Conservation (phyloP, 2,113 vertebrate species). For the Rhipidura dahli region DNA sequence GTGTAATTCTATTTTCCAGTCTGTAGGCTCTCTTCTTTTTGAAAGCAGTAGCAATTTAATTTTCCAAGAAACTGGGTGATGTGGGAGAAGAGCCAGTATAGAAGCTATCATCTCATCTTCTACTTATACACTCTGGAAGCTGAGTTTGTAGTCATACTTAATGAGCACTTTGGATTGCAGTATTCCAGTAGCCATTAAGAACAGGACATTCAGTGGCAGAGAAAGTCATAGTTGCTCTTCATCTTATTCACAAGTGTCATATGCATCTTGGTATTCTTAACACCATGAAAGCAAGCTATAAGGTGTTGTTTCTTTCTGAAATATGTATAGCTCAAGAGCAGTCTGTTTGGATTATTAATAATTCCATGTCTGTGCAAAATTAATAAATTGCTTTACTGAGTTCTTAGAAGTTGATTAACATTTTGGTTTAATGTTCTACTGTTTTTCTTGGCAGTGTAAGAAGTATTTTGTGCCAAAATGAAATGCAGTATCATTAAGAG, state of each 20-base stretch:
- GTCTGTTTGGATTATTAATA: background rate
- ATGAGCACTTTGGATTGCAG: rapidly evolving
- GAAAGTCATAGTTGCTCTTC: background rate
- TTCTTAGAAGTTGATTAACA: background rate
- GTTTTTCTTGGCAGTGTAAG: background rate
- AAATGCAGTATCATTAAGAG: background rate
- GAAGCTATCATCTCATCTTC: background rate
- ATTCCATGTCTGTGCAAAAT: background rate
- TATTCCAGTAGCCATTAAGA: background rate
- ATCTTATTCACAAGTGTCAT: background rate
- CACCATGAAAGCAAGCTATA: background rate
- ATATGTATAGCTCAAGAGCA: background rate
- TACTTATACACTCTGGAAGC: background rate
- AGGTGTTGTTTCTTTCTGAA: background rate
- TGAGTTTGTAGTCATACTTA: background rate
- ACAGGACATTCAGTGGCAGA: background rate
- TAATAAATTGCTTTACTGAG: background rate
- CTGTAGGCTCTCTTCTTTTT: background rate
- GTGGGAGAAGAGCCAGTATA: background rate
- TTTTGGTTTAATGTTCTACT: background rate
- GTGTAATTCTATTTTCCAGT: background rate
- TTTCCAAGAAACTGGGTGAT: background rate
- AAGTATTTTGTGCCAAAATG: background rate
- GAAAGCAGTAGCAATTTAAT: background rate
- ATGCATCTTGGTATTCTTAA: rapidly evolving